Conservation (phyloP, 1,140 invertebrate genomes). For the Batillaria attramentaria region DNA sequence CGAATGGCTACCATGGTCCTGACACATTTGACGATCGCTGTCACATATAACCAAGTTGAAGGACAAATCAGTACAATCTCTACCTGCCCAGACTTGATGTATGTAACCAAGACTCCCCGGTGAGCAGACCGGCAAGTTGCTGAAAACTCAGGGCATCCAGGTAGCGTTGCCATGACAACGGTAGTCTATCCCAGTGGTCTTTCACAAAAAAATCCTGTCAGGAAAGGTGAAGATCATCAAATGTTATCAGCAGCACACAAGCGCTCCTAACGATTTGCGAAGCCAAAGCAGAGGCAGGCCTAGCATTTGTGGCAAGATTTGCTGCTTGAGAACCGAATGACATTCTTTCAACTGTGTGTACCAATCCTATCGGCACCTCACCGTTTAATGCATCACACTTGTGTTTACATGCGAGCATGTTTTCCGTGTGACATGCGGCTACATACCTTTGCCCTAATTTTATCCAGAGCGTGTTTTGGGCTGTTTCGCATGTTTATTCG, state of each 20-base stretch:
- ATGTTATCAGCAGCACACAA: background rate
- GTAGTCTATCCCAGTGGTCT: conserved; percentile 61
- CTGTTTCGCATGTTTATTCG: too few species aligned
- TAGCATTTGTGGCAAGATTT: background rate
- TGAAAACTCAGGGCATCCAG: conserved; percentile 26
- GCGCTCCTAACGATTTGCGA: background rate
- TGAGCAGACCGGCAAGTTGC: conserved; percentile 26
- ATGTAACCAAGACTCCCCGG: background rate
- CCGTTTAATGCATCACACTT: too few species aligned
- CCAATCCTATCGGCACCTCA: too few species aligned
- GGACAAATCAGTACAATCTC: background rate
- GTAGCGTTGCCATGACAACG: conserved; percentile 50
- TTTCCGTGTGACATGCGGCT: too few species aligned
- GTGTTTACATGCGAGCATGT: too few species aligned
- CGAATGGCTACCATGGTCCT: too few species aligned
- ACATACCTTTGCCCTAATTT: too few species aligned
- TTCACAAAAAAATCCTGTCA: conserved; percentile 68
- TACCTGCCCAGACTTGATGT: background rate
- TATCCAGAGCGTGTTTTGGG: too few species aligned
- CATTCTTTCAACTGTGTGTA: too few species aligned
- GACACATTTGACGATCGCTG: background rate
- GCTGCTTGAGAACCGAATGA: background rate
- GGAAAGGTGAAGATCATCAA: background rate
- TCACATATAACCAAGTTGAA: background rate
- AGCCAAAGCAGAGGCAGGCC: background rate